Percentiles rank a stretch among this genome's conserved stretches.
These are phyloP conservation scores for Ichneumon xanthorius DNA, from an alignment of 2,888 invertebrate genomes.

Conservation along the genomic window DNA sequence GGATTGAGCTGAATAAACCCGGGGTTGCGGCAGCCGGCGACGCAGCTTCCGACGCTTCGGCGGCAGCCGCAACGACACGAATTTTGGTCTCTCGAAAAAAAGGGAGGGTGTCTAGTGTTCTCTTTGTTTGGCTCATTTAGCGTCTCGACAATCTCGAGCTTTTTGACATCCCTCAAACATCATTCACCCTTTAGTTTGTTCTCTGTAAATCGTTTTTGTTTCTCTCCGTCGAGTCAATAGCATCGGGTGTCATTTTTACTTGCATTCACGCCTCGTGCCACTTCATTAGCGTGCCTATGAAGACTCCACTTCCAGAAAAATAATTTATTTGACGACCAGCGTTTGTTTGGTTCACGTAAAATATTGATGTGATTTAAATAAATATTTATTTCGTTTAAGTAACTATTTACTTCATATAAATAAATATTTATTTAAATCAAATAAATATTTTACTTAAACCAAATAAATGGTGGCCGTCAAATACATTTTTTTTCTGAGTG, in stretches of 20 bases:
- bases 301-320: too few species aligned
- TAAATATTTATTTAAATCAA: too few species aligned
- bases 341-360: too few species aligned
- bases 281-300: background rate
- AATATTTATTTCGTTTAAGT: too few species aligned
- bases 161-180: constrained; percentile 33
- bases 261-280: background rate
- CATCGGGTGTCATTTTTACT: background rate
- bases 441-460: too few species aligned
- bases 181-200: constrained; percentile 32
- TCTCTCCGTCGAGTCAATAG: background rate
- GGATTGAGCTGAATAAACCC: constrained; percentile 38
- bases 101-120: constrained; percentile 6
- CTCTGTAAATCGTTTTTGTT: constrained; percentile 2
- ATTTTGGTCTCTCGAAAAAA: constrained; percentile 35
- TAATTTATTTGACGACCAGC: too few species aligned
- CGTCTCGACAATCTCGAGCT: constrained; percentile 43
- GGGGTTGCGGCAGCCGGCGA: constrained; percentile 45
- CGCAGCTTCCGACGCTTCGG: constrained; percentile 55
- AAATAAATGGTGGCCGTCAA: too few species aligned
- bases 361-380: too few species aligned
- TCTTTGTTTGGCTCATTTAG: constrained; percentile 44
- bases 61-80: constrained; percentile 47
- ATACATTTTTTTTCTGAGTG: too few species aligned
- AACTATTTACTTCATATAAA: too few species aligned